These are phyloP conservation scores for Nephrotoma guestfalica DNA, from an alignment of 2,888 invertebrate species.

Conservation along the genomic window DNA sequence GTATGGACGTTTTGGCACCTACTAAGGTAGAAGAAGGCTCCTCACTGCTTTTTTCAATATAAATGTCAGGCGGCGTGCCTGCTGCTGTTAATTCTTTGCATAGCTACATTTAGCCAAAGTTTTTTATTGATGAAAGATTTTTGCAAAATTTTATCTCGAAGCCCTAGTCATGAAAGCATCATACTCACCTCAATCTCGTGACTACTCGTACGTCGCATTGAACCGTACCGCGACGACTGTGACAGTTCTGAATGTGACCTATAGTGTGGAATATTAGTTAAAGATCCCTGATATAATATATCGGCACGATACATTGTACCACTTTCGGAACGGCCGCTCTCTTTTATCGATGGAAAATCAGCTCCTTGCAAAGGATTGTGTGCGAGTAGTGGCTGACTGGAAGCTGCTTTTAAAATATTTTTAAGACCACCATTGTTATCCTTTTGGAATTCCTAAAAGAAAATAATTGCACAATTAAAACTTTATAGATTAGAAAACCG, in stretches of 20 bases:
- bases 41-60: no score
- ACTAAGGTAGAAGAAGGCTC: no score
- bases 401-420: constrained; percentile 32
- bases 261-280: constrained; percentile 38
- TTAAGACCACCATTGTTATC: constrained; percentile 3
- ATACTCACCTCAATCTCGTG: neutral
- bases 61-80: no score
- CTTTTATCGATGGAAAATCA: neutral
- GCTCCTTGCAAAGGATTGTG: neutral
- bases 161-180: no score
- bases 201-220: constrained; percentile 18
- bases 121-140: no score
- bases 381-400: constrained; percentile 52
- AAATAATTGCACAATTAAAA: neutral
- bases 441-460: constrained; percentile 13
- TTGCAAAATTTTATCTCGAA: no score
- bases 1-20: no score
- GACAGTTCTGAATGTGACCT: constrained; percentile 38
- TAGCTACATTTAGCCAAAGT: no score
- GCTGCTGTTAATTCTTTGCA: no score
- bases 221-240: constrained; percentile 31
- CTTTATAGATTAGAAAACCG: neutral
- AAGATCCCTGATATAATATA: constrained; percentile 64
- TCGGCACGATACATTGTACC: constrained; percentile 77
- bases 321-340: constrained; percentile 36